Evolutionary conservation across 2,888 invertebrate species (phyloP).

Genomic region (Iphiclides podalirius): DNA sequence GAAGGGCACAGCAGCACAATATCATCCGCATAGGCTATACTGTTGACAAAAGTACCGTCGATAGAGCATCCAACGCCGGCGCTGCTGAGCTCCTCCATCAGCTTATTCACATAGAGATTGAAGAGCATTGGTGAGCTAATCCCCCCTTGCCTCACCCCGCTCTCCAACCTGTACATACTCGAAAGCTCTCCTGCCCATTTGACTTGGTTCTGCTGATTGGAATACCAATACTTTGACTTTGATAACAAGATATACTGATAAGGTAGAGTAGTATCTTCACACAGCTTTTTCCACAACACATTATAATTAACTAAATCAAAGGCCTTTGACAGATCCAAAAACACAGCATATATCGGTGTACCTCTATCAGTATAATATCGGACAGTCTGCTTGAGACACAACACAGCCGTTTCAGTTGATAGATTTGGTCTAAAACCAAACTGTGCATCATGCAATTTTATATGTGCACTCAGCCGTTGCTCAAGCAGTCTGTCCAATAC

Average conservation of each 20-base stretch:
- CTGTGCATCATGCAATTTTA: slow-evolving; percentile 24
- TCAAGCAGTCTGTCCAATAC: slow-evolving; percentile 29
- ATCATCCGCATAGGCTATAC: slow-evolving; percentile 14
- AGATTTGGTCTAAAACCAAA: slow-evolving; percentile 23
- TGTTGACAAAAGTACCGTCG: slow-evolving; percentile 8
- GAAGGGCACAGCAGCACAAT: neutral
- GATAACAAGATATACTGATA: neutral
- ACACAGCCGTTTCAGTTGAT: slow-evolving; percentile 25
- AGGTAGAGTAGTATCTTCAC: slow-evolving; percentile 6
- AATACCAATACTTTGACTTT: slow-evolving; percentile 14
- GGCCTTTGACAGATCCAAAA: slow-evolving; percentile 21
- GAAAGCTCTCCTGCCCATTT: slow-evolving; percentile 13
- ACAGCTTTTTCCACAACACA: slow-evolving; percentile 23
- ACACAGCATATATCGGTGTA: slow-evolving; percentile 3
- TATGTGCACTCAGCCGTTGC: slow-evolving; percentile 11
- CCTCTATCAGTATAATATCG: too few species aligned
- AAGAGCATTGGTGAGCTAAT: slow-evolving; percentile 23
- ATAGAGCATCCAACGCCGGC: slow-evolving; percentile 6
- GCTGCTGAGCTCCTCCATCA: slow-evolving; percentile 25
- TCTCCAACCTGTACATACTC: slow-evolving; percentile 9
- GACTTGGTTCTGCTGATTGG: slow-evolving; percentile 13
- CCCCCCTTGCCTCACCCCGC: slow-evolving; percentile 24
- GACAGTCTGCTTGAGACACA: too few species aligned
- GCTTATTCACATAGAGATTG: slow-evolving; percentile 21
- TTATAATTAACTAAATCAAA: slow-evolving; percentile 29